A percentile compares a stretch with the other conserved stretches of the same genome.
These are phyloP conservation scores for Ptilodon capucinus DNA, from an alignment of 2,888 invertebrate genomes.

Conservation along the genomic window DNA sequence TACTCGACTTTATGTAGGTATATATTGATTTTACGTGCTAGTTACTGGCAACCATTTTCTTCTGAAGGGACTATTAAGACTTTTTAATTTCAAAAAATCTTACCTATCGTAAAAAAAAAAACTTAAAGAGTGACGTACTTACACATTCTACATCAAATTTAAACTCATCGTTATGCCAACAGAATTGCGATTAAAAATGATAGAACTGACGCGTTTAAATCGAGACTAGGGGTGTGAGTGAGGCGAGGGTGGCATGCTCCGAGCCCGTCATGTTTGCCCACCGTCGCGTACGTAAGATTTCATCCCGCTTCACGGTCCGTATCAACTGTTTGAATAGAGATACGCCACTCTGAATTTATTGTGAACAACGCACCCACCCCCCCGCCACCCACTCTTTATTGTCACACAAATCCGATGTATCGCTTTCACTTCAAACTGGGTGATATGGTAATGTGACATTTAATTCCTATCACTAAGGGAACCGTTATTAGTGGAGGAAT, in stretches of 20 bases:
- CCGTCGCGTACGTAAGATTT: constrained; percentile 70
- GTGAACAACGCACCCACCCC: constrained; percentile 47
- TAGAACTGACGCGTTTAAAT: not conserved
- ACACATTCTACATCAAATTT: not conserved
- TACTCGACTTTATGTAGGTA: too few species aligned
- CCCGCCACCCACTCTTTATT: constrained; percentile 52
- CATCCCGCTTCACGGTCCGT: constrained; percentile 65
- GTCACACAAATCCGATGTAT: constrained; percentile 77
- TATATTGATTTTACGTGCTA: too few species aligned
- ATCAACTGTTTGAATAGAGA: constrained; percentile 81
- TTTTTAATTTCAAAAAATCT: too few species aligned
- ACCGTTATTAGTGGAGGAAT: constrained; percentile 49
- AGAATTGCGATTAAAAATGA: not conserved
- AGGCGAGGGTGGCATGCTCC: not conserved
- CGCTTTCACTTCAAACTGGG: constrained; percentile 72
- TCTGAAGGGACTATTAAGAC: too few species aligned
- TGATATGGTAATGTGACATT: constrained; percentile 78
- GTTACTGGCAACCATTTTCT: too few species aligned
- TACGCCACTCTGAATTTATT: constrained; percentile 76
- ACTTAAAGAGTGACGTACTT: not conserved
- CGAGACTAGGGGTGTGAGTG: constrained; percentile 1
- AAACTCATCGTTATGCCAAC: not conserved
- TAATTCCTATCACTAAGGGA: constrained; percentile 67
- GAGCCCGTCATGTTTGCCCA: constrained; percentile 62
- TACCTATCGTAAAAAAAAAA: too few species aligned